Percentiles rank a stretch among this genome's conserved stretches.
phyloP scores from a whole-genome alignment of 2,888 invertebrate species.

The Flabesymbios commensalis region DNA sequence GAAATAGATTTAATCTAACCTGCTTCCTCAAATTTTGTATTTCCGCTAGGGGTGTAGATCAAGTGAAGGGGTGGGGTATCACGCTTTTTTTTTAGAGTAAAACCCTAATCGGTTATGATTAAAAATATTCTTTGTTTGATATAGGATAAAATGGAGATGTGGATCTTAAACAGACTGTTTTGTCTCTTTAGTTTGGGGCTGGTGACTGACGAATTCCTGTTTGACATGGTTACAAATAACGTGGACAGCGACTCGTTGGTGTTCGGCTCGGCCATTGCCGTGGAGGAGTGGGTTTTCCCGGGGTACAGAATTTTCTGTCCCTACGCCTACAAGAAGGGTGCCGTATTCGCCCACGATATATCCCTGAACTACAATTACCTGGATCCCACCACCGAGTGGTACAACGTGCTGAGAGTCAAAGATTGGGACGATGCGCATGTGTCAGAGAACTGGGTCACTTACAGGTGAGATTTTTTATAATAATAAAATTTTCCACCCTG shows the following conservation, averaged over 20 bases:
- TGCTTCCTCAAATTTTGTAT: too few species aligned
- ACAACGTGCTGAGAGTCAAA: slow-evolving; percentile 36
- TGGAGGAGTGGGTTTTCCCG: slow-evolving; percentile 41
- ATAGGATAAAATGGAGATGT: too few species aligned
- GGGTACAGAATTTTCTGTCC: slow-evolving; percentile 40
- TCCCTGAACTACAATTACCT: slow-evolving; percentile 49
- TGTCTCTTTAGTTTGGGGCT: too few species aligned
- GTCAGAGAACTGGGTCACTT: slow-evolving; percentile 39
- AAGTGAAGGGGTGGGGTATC: too few species aligned
- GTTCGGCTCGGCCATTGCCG: slow-evolving; percentile 51
- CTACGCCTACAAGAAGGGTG: slow-evolving; percentile 44
- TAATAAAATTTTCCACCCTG: background rate
- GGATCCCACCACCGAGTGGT: slow-evolving; percentile 48
- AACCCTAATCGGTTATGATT: too few species aligned
- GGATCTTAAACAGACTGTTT: too few species aligned
- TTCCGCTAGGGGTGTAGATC: too few species aligned
- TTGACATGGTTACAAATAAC: slow-evolving; percentile 49
- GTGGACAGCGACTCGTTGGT: slow-evolving; percentile 46
- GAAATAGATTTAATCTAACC: too few species aligned
- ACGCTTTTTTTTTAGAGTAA: too few species aligned
- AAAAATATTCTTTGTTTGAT: too few species aligned
- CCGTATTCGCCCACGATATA: slow-evolving; percentile 44
- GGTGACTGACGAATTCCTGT: slow-evolving; percentile 38
- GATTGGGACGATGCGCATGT: slow-evolving; percentile 35
- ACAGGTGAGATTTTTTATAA: slow-evolving; percentile 39